Evolutionary conservation across 2,888 invertebrate genomes (phyloP).

Genomic region (Ametastegia equiseti): DNA sequence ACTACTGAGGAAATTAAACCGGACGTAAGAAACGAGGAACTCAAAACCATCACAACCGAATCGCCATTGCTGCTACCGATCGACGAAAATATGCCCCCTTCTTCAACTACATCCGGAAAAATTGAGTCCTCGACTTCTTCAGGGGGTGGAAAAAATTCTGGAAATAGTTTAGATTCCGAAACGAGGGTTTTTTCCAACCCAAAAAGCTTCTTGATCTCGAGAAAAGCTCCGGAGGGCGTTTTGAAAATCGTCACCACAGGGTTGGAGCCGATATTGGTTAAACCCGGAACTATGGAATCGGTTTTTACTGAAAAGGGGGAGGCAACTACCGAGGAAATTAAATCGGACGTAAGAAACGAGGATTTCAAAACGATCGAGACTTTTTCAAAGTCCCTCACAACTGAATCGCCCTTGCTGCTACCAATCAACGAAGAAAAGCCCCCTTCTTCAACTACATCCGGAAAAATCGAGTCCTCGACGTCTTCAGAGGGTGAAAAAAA

Average conservation of each 20-base stretch:
- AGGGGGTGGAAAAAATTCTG: too few species aligned
- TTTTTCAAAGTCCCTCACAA: too few species aligned
- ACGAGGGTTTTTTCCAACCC: too few species aligned
- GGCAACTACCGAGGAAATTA: conserved; percentile 28
- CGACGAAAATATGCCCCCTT: not conserved
- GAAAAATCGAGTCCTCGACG: not conserved
- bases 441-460: not conserved
- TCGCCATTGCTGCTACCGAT: not conserved
- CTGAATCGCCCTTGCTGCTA: not conserved
- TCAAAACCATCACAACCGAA: not conserved
- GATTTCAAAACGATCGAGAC: not conserved
- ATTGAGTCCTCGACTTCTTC: too few species aligned
- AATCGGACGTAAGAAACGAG: not conserved
- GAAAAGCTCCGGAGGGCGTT: not conserved
- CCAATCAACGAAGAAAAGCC: not conserved
- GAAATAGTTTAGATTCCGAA: too few species aligned
- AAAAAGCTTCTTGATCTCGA: too few species aligned
- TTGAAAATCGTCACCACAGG: not conserved
- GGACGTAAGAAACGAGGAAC: not conserved
- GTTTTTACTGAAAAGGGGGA: not conserved
- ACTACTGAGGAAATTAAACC: conserved; percentile 28
- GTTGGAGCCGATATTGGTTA: not conserved
- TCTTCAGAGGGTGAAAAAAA: too few species aligned
- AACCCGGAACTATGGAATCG: not conserved
- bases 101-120: not conserved